phyloP scores from a whole-genome alignment of 2,797 vertebrate genomes.

The Rhincodon typus region DNA sequence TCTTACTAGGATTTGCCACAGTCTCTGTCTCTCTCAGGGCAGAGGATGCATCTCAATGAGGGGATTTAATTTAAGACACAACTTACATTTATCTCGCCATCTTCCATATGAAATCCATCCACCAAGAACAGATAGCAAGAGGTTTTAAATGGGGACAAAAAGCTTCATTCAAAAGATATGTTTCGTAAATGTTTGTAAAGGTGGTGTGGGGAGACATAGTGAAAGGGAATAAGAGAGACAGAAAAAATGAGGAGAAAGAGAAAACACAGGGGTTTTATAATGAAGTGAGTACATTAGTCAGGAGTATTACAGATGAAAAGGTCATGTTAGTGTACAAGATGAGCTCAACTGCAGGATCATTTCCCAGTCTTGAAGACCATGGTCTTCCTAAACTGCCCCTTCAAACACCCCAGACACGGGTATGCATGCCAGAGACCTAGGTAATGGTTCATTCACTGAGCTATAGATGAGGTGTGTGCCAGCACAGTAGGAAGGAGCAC shows the following conservation, averaged over 20 bases:
- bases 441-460: background rate
- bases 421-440: background rate
- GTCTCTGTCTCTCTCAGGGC: background rate
- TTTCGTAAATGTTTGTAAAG: background rate
- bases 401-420: background rate
- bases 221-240: background rate
- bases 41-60: background rate
- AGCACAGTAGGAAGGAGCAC: background rate
- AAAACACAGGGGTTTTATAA: too few relatives aligned
- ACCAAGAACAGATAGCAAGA: background rate
- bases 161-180: background rate
- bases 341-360: background rate
- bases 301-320: background rate
- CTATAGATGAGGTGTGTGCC: background rate
- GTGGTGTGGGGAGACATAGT: background rate
- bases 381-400: background rate
- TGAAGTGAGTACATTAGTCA: too few relatives aligned
- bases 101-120: background rate
- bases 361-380: background rate
- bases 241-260: background rate
- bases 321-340: background rate
- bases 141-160: background rate
- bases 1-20: background rate
- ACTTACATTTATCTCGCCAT: background rate
- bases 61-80: background rate